Evolutionary conservation across 37 sponge, comb jelly and placozoan genomes (phyloP), one percentile per base, ranked within the genome.

Genomic region (Beroe forskalii): DNA sequence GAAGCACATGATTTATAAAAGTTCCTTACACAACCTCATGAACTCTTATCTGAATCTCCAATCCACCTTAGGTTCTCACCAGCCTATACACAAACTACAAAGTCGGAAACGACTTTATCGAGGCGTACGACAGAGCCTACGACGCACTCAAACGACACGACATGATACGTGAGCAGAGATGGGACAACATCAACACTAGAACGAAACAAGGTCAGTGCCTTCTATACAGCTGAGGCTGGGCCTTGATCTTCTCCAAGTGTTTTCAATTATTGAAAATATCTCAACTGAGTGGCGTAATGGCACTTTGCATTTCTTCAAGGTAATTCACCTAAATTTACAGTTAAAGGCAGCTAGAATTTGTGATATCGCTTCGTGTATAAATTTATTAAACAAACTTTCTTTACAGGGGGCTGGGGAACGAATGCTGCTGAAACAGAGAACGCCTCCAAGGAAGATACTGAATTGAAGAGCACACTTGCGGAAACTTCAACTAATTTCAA

Each of bases 321-420:
- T n/a, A n/a, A n/a, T n/a, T n/a, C n/a, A n/a, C n/a, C n/a, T n/a
- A n/a, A n/a, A n/a, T n/a, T n/a, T n/a, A n/a, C n/a, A n/a, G n/a
- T n/a, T n/a, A n/a, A n/a, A n/a, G n/a, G n/a, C n/a, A n/a, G n/a
- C n/a, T n/a, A n/a, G n/a, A n/a, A n/a, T n/a, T n/a, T n/a, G n/a
- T n/a, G n/a, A n/a, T n/a, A n/a, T n/a, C n/a, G n/a, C n/a, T n/a
- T n/a, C n/a, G n/a, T n/a, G n/a, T n/a, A n/a, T n/a, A n/a, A n/a
- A n/a, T n/a, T n/a, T n/a, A n/a, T n/a, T n/a, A n/a, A n/a, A n/a
- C n/a, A n/a, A n/a, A n/a, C n/a, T n/a, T n/a, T n/a, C n/a, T 1
- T n/a, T 64, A 6, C 55, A 80, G 86, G 86, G 3, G 86, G 40
- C n/a, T 80, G 86, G 86, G 86, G 86, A 44, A 43, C 40, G 12